Evolutionary conservation across 2,797 vertebrate genomes (phyloP).

Genomic region (Crypturellus tataupa): DNA sequence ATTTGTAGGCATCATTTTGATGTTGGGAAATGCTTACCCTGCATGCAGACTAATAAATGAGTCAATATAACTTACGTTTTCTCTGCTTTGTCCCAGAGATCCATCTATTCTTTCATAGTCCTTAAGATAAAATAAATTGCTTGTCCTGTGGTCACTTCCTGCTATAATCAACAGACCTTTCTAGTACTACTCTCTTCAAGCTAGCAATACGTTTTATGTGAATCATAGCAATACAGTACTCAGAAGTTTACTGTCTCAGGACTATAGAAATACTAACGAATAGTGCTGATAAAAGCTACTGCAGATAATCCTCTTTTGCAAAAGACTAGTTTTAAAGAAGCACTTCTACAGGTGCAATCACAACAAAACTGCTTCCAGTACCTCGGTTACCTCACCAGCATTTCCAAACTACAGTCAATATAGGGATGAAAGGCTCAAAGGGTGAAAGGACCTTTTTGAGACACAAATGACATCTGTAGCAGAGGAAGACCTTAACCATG

Average conservation of each 20-base stretch:
- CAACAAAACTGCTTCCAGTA: not conserved
- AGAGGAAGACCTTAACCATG: not conserved
- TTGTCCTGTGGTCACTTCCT: not conserved
- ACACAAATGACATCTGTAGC: accelerated
- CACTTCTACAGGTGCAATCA: not conserved
- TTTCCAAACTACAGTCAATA: not conserved
- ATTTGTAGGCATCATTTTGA: not conserved
- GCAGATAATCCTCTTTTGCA: not conserved
- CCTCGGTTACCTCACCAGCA: not conserved
- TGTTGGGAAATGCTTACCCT: not conserved
- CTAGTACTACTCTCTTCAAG: not conserved
- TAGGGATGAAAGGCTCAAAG: not conserved
- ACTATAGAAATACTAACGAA: not conserved
- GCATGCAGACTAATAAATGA: not conserved
- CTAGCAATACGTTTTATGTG: not conserved
- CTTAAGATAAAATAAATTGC: not conserved
- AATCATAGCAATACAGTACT: not conserved
- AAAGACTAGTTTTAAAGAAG: not conserved
- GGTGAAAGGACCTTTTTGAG: not conserved
- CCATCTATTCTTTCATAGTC: not conserved
- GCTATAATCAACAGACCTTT: not conserved
- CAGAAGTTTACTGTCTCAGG: not conserved
- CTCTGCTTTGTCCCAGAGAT: not conserved
- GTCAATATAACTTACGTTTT: not conserved
- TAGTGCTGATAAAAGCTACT: not conserved